Conservation (phyloP, 2,888 invertebrate genomes). For the Habrosyne pyritoides region DNA sequence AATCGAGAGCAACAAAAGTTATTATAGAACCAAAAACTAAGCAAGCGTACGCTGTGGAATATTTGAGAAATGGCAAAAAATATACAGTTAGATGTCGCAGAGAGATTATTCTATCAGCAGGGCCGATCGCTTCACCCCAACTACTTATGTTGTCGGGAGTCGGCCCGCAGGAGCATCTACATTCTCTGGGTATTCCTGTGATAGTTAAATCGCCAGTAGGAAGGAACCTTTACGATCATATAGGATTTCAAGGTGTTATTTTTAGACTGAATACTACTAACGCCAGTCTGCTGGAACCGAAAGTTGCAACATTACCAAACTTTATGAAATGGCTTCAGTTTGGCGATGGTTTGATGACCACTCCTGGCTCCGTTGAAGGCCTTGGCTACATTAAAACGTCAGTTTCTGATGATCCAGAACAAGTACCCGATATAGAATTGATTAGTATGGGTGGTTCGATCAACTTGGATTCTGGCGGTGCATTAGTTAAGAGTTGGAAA, state of each 20-base stretch:
- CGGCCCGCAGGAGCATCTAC: conserved; percentile 83
- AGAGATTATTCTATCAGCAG: conserved; percentile 93
- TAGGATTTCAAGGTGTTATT: conserved; percentile 79
- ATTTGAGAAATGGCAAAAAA: conserved; percentile 80
- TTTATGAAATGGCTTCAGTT: conserved; percentile 73
- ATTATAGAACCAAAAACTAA: conserved; percentile 82
- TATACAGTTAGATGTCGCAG: conserved; percentile 85
- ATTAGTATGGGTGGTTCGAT: conserved; percentile 86
- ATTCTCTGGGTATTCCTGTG: conserved; percentile 83
- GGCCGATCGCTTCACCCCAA: conserved; percentile 94
- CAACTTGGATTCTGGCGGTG: conserved; percentile 82
- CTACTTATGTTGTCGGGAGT: conserved; percentile 94
- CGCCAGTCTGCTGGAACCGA: conserved; percentile 68
- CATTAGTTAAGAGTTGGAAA: conserved; percentile 80
- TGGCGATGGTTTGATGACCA: conserved; percentile 82
- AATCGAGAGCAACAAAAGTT: conserved; percentile 68
- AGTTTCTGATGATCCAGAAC: conserved; percentile 77
- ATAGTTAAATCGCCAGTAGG: conserved; percentile 87
- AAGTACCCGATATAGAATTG: conserved; percentile 87
- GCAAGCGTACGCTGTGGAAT: conserved; percentile 87
- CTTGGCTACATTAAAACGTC: conserved; percentile 85
- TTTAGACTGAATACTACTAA: conserved; percentile 73
- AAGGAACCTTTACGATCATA: conserved; percentile 85
- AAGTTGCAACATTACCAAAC: conserved; percentile 69
- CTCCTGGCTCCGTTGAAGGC: conserved; percentile 87